Conservation (phyloP, 2,113 vertebrate species). For the Hippopotamus amphibius region DNA sequence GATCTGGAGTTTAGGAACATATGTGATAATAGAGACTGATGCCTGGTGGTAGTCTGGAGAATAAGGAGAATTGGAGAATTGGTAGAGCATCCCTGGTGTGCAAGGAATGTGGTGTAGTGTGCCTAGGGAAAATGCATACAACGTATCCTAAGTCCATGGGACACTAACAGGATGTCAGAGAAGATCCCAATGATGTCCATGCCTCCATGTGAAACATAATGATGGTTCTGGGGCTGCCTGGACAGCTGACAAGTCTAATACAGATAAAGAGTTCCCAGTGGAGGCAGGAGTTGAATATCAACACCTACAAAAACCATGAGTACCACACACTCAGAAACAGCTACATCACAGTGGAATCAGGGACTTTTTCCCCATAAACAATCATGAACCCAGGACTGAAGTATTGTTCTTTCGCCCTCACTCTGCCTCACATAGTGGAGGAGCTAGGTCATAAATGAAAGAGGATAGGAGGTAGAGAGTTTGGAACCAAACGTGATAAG, state of each 20-base stretch:
- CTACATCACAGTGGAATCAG: fast-evolving
- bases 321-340: neutral
- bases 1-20: neutral
- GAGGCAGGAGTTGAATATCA: neutral
- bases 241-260: neutral
- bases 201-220: neutral
- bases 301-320: neutral
- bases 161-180: neutral
- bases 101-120: neutral
- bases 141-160: neutral
- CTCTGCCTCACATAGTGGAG: neutral
- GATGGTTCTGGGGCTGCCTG: neutral
- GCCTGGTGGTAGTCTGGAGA: neutral
- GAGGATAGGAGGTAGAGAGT: fast-evolving
- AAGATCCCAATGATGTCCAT: neutral
- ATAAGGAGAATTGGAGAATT: neutral
- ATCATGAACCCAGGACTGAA: neutral
- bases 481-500: neutral
- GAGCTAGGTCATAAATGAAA: neutral
- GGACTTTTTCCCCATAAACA: neutral
- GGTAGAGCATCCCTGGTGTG: neutral
- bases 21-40: neutral
- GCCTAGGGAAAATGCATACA: neutral
- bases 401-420: neutral
- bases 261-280: neutral